These are phyloP conservation scores for Hydriomena furcata DNA, from an alignment of 2,888 invertebrate genomes.

Conservation along the genomic window DNA sequence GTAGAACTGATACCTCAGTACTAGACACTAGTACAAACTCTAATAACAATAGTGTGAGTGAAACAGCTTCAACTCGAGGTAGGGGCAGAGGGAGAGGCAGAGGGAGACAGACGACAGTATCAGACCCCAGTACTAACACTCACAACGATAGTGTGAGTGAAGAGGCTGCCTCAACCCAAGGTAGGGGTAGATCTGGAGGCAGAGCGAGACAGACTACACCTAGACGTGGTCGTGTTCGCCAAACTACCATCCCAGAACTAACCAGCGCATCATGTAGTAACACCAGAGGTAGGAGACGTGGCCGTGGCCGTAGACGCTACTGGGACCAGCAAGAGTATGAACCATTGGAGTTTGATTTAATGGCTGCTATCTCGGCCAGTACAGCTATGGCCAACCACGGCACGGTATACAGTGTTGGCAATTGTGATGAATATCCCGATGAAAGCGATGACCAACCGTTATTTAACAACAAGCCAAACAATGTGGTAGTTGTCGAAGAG, in stretches of 20 bases:
- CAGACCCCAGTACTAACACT: neutral
- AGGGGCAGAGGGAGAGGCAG: conserved; percentile 24
- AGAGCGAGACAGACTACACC: conserved; percentile 17
- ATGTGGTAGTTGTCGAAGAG: conserved; percentile 46
- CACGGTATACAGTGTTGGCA: conserved; percentile 60
- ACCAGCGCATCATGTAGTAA: neutral
- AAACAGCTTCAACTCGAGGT: neutral
- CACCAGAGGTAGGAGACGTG: neutral
- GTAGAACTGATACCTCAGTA: neutral
- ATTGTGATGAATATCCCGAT: conserved; percentile 66
- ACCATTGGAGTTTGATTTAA: conserved; percentile 3
- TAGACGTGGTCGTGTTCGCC: neutral
- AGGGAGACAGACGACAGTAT: conserved; percentile 8
- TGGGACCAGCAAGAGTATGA: neutral
- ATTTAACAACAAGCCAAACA: conserved; percentile 38
- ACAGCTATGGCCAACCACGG: neutral
- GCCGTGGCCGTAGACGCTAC: neutral
- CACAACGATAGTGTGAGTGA: neutral
- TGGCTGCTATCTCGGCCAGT: conserved; percentile 6
- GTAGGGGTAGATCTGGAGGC: conserved; percentile 18
- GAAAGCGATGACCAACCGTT: conserved; percentile 50
- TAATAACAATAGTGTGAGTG: neutral
- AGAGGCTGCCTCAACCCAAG: neutral
- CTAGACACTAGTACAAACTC: neutral
- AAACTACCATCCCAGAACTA: neutral